Evolutionary conservation across 2,888 invertebrate species (phyloP).

Genomic region (Rutpela maculata): DNA sequence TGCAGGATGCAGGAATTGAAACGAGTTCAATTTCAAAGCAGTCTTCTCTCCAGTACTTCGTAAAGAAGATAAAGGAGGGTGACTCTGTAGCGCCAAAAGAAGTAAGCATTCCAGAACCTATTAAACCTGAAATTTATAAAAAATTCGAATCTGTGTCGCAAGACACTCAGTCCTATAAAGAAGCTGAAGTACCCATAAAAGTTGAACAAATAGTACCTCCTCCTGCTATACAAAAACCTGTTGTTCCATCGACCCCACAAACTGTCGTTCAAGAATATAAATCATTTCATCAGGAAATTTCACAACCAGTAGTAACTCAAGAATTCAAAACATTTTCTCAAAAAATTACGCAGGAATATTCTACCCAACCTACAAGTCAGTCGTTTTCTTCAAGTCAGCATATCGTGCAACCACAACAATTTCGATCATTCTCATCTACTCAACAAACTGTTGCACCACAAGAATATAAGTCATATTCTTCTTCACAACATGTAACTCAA

Average conservation of each 20-base stretch:
- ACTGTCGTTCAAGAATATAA: conserved; percentile 47
- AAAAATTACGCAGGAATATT: conserved; percentile 47
- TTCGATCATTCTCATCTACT: conserved; percentile 43
- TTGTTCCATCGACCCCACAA: conserved; percentile 49
- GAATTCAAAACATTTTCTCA: conserved; percentile 59
- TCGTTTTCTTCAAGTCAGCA: conserved; percentile 58
- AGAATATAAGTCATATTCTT: conserved; percentile 56
- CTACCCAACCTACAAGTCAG: conserved; percentile 43
- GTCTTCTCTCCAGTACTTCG: conserved; percentile 81
- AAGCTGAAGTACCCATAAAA: conserved; percentile 65
- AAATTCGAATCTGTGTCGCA: conserved; percentile 70
- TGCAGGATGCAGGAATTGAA: conserved; percentile 73
- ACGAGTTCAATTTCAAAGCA: conserved; percentile 79
- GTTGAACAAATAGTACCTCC: conserved; percentile 65
- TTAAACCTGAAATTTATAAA: conserved; percentile 71
- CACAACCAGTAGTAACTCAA: conserved; percentile 50
- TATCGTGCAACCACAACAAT: conserved; percentile 63
- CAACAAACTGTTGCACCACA: conserved; percentile 45
- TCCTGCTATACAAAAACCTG: conserved; percentile 57
- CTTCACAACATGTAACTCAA: conserved; percentile 66
- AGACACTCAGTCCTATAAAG: conserved; percentile 45
- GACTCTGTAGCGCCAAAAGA: conserved; percentile 73
- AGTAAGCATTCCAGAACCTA: conserved; percentile 66
- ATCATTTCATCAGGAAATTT: conserved; percentile 47
- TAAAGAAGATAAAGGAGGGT: conserved; percentile 78